Evolutionary conservation across 1,140 invertebrate species (phyloP).

Genomic region (Macrotrachela quadricornifera): DNA sequence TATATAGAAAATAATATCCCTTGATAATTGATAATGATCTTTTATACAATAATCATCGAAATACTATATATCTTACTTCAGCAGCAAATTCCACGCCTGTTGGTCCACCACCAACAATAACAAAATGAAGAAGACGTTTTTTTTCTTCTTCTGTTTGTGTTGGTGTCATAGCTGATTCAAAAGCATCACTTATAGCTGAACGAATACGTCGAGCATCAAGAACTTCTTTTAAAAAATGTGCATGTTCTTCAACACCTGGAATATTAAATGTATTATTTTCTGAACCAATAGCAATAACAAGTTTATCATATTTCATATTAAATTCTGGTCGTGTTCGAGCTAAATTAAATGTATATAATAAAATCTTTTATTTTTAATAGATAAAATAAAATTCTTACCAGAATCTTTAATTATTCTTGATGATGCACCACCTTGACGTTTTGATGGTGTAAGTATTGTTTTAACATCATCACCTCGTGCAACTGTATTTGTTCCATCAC

Average conservation of each 20-base stretch:
- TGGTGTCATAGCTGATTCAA: conserved; percentile 26
- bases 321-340: conserved; percentile 14
- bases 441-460: too few relatives aligned
- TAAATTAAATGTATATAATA: conserved; percentile 16
- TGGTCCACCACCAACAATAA: conserved; percentile 32
- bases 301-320: conserved; percentile 21
- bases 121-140: conserved; percentile 23
- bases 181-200: conserved; percentile 23
- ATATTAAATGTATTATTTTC: conserved; percentile 29
- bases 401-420: too few relatives aligned
- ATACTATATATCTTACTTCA: conserved; percentile 29
- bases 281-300: conserved; percentile 30
- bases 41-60: too few relatives aligned
- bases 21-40: too few relatives aligned
- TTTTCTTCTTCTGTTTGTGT: conserved; percentile 16
- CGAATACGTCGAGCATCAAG: conserved; percentile 27
- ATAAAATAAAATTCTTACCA: conserved; percentile 15
- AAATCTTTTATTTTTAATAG: conserved; percentile 16
- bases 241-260: conserved; percentile 26
- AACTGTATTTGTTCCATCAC: too few relatives aligned
- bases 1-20: too few relatives aligned
- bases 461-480: too few relatives aligned
- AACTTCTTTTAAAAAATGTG: conserved; percentile 32
- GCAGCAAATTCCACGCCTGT: conserved; percentile 34
- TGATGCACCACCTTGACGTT: too few relatives aligned